phyloP scores from a whole-genome alignment of 2,113 vertebrate species.

The Nothocercus nigrocapillus region DNA sequence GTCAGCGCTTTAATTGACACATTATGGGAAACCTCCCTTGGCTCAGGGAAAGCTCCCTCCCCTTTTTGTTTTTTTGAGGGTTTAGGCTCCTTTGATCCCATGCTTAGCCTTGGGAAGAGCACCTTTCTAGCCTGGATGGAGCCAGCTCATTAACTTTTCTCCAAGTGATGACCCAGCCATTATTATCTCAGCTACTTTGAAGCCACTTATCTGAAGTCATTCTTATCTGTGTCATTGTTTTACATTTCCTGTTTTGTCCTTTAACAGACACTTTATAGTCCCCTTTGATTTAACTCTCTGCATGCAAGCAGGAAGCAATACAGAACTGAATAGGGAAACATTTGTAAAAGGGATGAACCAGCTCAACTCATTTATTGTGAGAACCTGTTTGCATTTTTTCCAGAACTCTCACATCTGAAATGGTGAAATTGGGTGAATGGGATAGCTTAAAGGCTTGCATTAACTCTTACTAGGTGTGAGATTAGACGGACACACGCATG shows the following conservation, averaged over 20 bases:
- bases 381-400: neutral
- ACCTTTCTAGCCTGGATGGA: neutral
- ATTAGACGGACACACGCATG: neutral
- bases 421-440: neutral
- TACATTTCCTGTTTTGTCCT: conserved; percentile 43
- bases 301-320: neutral
- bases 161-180: neutral
- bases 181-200: conserved; percentile 27
- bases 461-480: neutral
- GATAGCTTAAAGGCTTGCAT: neutral
- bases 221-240: conserved; percentile 43
- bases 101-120: conserved; percentile 6
- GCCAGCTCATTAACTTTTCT: conserved; percentile 31
- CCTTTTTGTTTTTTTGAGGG: conserved; percentile 13
- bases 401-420: neutral
- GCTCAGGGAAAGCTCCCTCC: conserved; percentile 13
- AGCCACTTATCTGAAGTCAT: conserved; percentile 2
- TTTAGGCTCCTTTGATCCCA: conserved; percentile 42
- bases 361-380: neutral
- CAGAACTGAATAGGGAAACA: neutral
- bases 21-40: conserved; percentile 50
- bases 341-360: neutral
- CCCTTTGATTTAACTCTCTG: conserved; percentile 18
- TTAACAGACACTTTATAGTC: neutral
- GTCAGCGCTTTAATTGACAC: conserved; percentile 16